These are phyloP conservation scores for Mastomys coucha DNA, from an alignment of 2,113 vertebrate genomes.

Conservation along the genomic window DNA sequence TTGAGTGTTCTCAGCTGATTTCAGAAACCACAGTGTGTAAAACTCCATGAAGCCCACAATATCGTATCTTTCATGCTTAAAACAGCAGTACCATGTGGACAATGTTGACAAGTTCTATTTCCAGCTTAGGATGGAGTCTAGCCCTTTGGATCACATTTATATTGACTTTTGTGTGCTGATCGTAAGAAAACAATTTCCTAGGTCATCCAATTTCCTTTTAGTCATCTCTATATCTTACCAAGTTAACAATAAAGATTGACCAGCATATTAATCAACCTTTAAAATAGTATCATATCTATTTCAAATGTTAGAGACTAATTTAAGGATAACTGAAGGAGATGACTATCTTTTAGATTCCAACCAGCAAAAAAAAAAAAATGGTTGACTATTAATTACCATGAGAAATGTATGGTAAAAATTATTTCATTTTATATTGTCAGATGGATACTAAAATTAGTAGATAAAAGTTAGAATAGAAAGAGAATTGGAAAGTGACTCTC, in stretches of 20 bases:
- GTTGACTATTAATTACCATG: not conserved
- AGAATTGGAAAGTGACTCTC: not conserved
- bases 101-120: not conserved
- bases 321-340: not conserved
- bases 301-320: not conserved
- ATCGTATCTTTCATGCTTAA: not conserved
- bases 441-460: not conserved
- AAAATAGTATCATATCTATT: not conserved
- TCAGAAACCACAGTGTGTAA: not conserved
- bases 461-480: not conserved
- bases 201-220: not conserved
- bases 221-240: not conserved
- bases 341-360: not conserved
- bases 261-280: not conserved
- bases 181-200: not conserved
- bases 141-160: not conserved
- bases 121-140: not conserved
- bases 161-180: not conserved
- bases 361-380: conserved; percentile 27
- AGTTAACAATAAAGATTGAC: not conserved
- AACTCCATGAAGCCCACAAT: not conserved
- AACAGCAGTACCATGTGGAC: not conserved
- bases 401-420: not conserved
- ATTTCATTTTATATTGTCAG: not conserved
- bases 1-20: not conserved